Conservation (phyloP, 2,797 vertebrate species). For the Kryptopterus vitreolus region DNA sequence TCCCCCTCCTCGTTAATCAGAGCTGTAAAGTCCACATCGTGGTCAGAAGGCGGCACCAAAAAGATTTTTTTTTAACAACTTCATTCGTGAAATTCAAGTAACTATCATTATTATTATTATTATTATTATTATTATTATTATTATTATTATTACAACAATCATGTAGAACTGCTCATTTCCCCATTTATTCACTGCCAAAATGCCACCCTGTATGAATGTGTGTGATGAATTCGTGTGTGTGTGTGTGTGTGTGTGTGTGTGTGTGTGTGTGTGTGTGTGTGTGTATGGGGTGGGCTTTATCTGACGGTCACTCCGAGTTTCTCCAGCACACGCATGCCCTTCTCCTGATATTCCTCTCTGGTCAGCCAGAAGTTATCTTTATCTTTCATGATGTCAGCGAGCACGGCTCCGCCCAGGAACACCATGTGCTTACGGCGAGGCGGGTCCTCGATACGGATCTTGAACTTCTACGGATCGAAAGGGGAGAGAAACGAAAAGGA, state of each 20-base stretch:
- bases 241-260: slow-evolving; percentile 19
- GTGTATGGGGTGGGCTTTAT: slow-evolving; percentile 71
- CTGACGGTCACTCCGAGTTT: slow-evolving; percentile 98
- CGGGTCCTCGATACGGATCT: slow-evolving; percentile 82
- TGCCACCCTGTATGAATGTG: slow-evolving; percentile 49
- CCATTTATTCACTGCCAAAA: slow-evolving; percentile 63
- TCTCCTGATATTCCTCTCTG: slow-evolving; percentile 95
- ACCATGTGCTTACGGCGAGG: slow-evolving; percentile 97
- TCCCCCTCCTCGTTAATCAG: not conserved
- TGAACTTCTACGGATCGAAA: slow-evolving; percentile 74
- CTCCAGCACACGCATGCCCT: slow-evolving; percentile 94
- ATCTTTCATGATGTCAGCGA: slow-evolving; percentile 99
- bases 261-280: not conserved
- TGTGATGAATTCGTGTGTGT: slow-evolving; percentile 27
- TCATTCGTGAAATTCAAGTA: slow-evolving; percentile 50
- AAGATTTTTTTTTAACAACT: slow-evolving; percentile 31
- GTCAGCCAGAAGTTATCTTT: slow-evolving; percentile 99
- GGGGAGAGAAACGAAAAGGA: not conserved
- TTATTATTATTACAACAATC: slow-evolving; percentile 23
- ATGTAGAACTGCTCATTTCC: slow-evolving; percentile 35
- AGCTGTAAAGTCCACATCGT: slow-evolving; percentile 26
- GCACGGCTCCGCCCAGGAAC: slow-evolving; percentile 93
- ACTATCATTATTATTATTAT: slow-evolving; percentile 16
- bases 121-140: not conserved
- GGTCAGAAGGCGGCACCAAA: slow-evolving; percentile 39